Conservation (phyloP, 2,113 vertebrate species). For the Crotalus helleri region DNA sequence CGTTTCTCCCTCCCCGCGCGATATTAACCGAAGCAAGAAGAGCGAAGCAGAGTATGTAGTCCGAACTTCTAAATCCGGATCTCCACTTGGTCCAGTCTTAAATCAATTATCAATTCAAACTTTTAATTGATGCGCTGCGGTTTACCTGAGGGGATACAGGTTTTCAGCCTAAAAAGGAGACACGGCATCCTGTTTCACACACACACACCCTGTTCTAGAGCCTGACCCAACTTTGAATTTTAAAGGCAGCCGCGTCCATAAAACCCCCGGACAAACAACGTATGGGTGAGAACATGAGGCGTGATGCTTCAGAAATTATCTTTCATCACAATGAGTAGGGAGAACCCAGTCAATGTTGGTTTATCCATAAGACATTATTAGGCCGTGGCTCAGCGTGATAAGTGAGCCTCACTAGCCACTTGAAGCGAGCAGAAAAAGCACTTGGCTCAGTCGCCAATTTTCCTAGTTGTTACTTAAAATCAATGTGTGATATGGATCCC, state of each 20-base stretch:
- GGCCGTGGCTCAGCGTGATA: background rate
- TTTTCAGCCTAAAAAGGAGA: background rate
- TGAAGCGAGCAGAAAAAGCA: background rate
- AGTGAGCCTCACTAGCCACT: background rate
- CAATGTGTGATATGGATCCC: background rate
- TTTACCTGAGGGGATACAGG: background rate
- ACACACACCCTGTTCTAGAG: background rate
- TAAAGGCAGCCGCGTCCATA: background rate
- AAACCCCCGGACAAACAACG: background rate
- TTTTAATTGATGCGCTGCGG: background rate
- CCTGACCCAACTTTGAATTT: background rate
- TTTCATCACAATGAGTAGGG: background rate
- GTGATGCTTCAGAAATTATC: background rate
- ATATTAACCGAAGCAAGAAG: background rate
- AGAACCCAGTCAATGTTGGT: background rate
- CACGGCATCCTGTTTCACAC: background rate
- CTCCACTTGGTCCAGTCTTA: background rate
- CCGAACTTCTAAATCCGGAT: background rate
- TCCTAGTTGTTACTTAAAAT: background rate
- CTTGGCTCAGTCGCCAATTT: background rate
- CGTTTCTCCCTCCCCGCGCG: background rate
- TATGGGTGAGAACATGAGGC: background rate
- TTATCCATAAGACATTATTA: background rate
- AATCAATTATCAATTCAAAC: background rate
- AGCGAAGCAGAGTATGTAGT: background rate